Base-by-base conservation (phyloP, 2,888 invertebrate genomes). In the Hesperia comma region DNA sequence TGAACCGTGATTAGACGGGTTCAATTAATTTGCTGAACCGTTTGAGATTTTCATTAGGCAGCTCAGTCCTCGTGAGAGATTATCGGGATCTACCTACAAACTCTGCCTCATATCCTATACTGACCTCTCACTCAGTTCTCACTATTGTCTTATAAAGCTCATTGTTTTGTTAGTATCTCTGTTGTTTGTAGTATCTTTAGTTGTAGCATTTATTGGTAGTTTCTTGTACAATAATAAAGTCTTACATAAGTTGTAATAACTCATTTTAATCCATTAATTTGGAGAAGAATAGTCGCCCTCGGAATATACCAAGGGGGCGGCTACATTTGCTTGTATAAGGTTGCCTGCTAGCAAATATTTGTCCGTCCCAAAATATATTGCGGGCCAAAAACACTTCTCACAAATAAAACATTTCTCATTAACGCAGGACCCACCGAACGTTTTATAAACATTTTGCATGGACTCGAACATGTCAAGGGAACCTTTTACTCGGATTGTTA, bases 351-450 rank as follows among this genome's bases (percentile, higher is more conserved):
- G 63, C 68, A 76, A 75, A 76, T 75, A 72, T 76, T 78, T 74
- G 70, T 55, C 37, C 41, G 62, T 55, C 53, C 70, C 69, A 14
- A 70, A 74, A 74, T 74, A 72, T 73, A 63, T 70, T 41, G 57
- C 32, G 67, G 68, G 61, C 63, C 61, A 55, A 70, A 71, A 72
- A 71, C 71, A 70, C 68, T 74, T 73, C 70, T 73, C 71, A 72
- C n/a, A n/a, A n/a, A n/a, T n/a, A n/a, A n/a, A n/a, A 71, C 71
- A 70, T 69, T 74, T 73, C 70, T 73, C 71, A 72, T 73, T 71
- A 71, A 68, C 66, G 55, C 63, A 63, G 55, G 53, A 41, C 58
- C 33, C 60, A n/a, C 17, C 10, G 40, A 32, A 66, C 40, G 66
- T 43, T 64, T 60, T 49, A 57, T 57, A 63, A 56, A 63, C 57